Evolutionary conservation across 2,888 invertebrate genomes (phyloP).

Genomic region (Eurois occulta): DNA sequence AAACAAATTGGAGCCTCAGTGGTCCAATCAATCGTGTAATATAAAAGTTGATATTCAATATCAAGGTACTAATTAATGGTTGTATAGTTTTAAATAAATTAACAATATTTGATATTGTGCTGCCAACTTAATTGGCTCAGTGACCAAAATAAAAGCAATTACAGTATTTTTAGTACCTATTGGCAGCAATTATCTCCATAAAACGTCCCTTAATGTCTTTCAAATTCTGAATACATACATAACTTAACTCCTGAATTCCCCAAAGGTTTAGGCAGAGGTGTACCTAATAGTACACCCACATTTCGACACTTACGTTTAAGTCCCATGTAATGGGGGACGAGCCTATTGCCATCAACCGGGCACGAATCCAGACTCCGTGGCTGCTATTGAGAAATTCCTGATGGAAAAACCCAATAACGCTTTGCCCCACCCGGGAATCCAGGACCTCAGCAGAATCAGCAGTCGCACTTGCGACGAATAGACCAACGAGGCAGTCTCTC

Average conservation of each 20-base stretch:
- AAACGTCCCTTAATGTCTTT: background rate
- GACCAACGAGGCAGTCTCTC: background rate
- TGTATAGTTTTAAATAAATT: slow-evolving; percentile 15
- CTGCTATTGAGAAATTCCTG: background rate
- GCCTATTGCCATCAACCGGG: no score
- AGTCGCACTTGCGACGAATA: background rate
- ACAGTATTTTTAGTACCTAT: background rate
- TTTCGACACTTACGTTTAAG: background rate
- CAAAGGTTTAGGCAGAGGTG: background rate
- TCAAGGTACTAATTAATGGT: slow-evolving; percentile 52
- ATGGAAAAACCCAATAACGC: background rate
- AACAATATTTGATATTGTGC: slow-evolving; percentile 1
- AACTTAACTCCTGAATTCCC: background rate
- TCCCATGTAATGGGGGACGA: background rate
- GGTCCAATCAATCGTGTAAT: slow-evolving; percentile 60
- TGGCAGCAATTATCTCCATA: background rate
- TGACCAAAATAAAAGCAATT: background rate
- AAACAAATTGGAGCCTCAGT: slow-evolving; percentile 58
- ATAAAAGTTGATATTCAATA: slow-evolving; percentile 56
- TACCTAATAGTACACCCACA: background rate
- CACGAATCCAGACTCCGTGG: no score
- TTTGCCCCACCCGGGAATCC: background rate
- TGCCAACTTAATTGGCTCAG: slow-evolving; percentile 1
- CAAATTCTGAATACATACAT: background rate
- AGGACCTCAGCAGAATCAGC: background rate